These are phyloP conservation scores for Eidolon helvum DNA, from an alignment of 2,113 vertebrate species.

Conservation along the genomic window DNA sequence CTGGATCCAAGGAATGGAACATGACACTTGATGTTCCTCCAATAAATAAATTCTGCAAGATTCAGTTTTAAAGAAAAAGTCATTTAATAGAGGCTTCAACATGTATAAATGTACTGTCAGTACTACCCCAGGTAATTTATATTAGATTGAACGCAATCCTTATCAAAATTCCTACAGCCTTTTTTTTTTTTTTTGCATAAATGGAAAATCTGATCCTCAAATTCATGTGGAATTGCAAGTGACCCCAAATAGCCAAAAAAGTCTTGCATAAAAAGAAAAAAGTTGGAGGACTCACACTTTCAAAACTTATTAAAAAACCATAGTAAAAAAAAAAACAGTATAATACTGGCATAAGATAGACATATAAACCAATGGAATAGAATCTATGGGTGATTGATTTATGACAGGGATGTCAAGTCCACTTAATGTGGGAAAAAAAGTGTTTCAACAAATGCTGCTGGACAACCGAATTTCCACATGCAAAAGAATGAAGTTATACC, in stretches of 20 bases:
- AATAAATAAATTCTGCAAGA: background rate
- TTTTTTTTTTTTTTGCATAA: background rate
- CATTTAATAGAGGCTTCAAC: background rate
- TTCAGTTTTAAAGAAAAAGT: background rate
- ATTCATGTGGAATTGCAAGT: background rate
- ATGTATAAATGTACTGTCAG: background rate
- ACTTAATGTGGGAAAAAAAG: background rate
- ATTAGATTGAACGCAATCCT: background rate
- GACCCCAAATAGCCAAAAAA: background rate
- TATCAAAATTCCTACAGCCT: background rate
- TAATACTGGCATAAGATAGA: background rate
- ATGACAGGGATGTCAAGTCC: background rate
- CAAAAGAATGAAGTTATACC: background rate
- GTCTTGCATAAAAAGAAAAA: background rate
- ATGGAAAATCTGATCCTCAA: background rate
- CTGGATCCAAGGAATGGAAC: background rate
- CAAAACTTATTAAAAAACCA: background rate
- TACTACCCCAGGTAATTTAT: background rate
- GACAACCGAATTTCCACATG: background rate
- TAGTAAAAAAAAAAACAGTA: background rate
- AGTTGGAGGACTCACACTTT: background rate
- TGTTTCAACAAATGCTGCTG: background rate
- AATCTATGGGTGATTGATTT: background rate
- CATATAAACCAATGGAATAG: background rate
- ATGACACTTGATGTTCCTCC: background rate